Base-by-base conservation (phyloP, 2,888 invertebrate species). In the Macrosoma leucophasiata region DNA sequence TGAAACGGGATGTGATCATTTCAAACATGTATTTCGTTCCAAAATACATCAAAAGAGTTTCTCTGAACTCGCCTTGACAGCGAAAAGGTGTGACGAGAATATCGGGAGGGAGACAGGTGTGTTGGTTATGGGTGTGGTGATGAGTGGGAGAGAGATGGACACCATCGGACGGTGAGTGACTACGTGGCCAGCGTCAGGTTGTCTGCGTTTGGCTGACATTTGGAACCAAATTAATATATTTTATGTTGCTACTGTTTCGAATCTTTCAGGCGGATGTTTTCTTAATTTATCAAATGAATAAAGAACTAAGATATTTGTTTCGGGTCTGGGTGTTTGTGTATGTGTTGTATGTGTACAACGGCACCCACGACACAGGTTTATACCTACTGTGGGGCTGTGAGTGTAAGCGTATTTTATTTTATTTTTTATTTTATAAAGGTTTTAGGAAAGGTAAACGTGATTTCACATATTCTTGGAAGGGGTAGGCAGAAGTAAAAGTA, bases 41-140 rank as follows among this genome's bases (percentile, higher is more conserved):
- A 5, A n/a, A n/a, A n/a, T n/a, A 45, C 50, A 48, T 55, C 50
- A 51, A 52, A 54, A 52, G 46, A 46, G 41, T 41, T 56, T 52
- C 50, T 47, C 34, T 38, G 54, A 54, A 56, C 39, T 36, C 39
- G 48, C 40, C 47, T 48, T 46, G 51, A 44, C 52, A 47, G 37
- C 44, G 43, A 46, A 50, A 45, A 32, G 36, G 41, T 43, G 27
- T 41, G 39, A 47, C 42, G 26, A 33, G 39, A 47, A 46, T 47
- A 48, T 33, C 37, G 35, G 26, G 11, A 17, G 37, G 21, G 22
- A 20, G 13, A 4, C n/a, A 4, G 10, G 23, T n/a, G 24, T 6
- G 28, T 17, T 18, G 28, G 31, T 8, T 24, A 5, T 31, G 20
- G 34, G 17, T 13, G 13, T 8, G 12, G 18, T n/a, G n/a, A 17